Evolutionary conservation across 2,888 invertebrate genomes (phyloP).

Genomic region (Perdita meconis): DNA sequence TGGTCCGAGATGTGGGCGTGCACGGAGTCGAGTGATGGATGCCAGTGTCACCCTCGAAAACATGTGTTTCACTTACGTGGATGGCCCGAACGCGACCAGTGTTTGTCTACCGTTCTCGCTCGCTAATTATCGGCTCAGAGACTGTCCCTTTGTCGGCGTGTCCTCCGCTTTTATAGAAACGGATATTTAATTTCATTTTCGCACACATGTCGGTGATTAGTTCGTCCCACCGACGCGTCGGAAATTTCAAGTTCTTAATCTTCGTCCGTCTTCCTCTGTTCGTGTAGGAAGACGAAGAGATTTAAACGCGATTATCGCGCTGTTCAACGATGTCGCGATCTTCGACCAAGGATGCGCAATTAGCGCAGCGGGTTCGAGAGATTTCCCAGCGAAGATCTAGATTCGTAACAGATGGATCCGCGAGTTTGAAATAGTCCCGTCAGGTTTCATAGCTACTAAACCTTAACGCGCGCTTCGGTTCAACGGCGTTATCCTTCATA

Average conservation of each 20-base stretch:
- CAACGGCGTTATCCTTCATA: slow-evolving; percentile 28
- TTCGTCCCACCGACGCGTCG: slow-evolving; percentile 11
- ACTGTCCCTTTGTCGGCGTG: slow-evolving; percentile 69
- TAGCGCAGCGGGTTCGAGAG: no score
- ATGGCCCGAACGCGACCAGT: slow-evolving; percentile 73
- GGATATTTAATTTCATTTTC: slow-evolving; percentile 69
- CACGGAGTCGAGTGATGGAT: slow-evolving; percentile 79
- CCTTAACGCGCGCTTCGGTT: slow-evolving; percentile 40
- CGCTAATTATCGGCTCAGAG: slow-evolving; percentile 78
- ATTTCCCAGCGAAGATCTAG: not conserved
- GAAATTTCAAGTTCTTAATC: slow-evolving; percentile 38
- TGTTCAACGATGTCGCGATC: no score
- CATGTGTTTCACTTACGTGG: slow-evolving; percentile 77
- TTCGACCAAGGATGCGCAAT: no score
- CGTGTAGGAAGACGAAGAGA: not conserved
- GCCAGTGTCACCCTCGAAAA: slow-evolving; percentile 81
- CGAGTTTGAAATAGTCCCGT: slow-evolving; percentile 54
- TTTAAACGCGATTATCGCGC: no score
- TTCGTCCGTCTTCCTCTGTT: slow-evolving; percentile 13
- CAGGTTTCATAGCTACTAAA: slow-evolving; percentile 56
- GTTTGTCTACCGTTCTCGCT: slow-evolving; percentile 80
- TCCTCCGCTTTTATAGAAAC: slow-evolving; percentile 62
- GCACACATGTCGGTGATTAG: slow-evolving; percentile 66
- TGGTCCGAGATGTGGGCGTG: slow-evolving; percentile 64
- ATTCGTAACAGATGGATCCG: slow-evolving; percentile 54